These are phyloP conservation scores for Gymnarchus niloticus DNA, from an alignment of 2,113 vertebrate species.

Conservation along the genomic window DNA sequence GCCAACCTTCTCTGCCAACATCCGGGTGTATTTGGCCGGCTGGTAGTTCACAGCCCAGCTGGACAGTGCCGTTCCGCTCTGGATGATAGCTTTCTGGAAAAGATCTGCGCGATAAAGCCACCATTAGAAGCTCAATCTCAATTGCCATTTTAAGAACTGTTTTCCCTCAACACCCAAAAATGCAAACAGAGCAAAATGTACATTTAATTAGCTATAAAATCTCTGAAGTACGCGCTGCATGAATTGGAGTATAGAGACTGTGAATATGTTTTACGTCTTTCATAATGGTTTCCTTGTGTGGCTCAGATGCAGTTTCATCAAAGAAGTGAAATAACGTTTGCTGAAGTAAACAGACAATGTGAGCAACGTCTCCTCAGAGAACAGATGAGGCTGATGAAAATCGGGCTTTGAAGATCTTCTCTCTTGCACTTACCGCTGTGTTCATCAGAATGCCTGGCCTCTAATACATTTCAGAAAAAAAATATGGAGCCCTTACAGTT, in stretches of 20 bases:
- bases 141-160: not conserved
- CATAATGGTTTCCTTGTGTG: too few relatives aligned
- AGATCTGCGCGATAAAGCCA: conserved; percentile 71
- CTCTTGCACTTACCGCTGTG: too few relatives aligned
- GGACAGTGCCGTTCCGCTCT: conserved; percentile 92
- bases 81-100: conserved; percentile 97
- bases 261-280: too few relatives aligned
- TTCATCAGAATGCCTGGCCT: not conserved
- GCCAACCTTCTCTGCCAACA: conserved; percentile 86
- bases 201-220: not conserved
- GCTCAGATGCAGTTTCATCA: not conserved
- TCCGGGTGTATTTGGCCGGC: conserved; percentile 87
- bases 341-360: not conserved
- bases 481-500: not conserved
- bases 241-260: too few relatives aligned
- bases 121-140: conserved; percentile 9
- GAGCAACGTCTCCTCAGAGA: not conserved
- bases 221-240: not conserved
- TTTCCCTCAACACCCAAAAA: not conserved
- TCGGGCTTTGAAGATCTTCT: not conserved
- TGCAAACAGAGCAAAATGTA: not conserved
- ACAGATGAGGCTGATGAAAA: not conserved
- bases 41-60: conserved; percentile 99
- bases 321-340: not conserved
- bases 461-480: not conserved